These are phyloP conservation scores for Thunnus maccoyii DNA, from an alignment of 2,113 vertebrate species.

Conservation along the genomic window DNA sequence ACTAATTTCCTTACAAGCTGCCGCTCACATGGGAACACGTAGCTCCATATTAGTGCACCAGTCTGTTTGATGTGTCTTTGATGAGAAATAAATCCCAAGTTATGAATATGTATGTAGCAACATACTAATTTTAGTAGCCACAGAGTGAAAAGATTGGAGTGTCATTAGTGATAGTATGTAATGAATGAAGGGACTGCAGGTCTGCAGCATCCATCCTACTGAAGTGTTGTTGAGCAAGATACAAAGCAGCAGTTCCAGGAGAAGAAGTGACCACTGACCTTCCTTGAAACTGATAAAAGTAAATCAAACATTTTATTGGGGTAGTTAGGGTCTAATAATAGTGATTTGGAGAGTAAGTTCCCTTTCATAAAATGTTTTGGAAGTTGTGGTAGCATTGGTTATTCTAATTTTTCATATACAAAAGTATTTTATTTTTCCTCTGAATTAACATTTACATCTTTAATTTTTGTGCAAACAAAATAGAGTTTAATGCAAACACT, in stretches of 20 bases:
- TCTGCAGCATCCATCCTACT: background rate
- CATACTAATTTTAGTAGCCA: constrained; percentile 1
- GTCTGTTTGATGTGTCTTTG: background rate
- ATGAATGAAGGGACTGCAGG: background rate
- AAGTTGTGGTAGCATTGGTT: too few relatives aligned
- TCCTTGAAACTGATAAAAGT: too few relatives aligned
- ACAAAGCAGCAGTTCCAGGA: background rate
- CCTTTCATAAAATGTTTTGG: too few relatives aligned
- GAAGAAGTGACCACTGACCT: too few relatives aligned
- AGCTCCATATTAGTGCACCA: background rate
- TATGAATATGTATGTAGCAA: constrained; percentile 3
- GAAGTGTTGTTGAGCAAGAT: background rate
- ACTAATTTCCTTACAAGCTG: constrained; percentile 12
- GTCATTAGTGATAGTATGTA: background rate
- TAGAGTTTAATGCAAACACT: too few relatives aligned
- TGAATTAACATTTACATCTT: background rate
- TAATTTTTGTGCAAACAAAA: constrained; percentile 1
- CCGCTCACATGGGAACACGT: constrained; percentile 25
- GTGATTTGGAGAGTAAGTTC: too few relatives aligned
- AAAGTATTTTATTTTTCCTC: too few relatives aligned
- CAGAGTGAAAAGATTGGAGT: background rate
- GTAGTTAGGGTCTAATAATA: too few relatives aligned
- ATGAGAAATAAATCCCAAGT: background rate
- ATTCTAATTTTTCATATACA: background rate
- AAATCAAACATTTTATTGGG: too few relatives aligned